phyloP scores from a whole-genome alignment of 2,888 invertebrate species.

The Morpho deidamia region DNA sequence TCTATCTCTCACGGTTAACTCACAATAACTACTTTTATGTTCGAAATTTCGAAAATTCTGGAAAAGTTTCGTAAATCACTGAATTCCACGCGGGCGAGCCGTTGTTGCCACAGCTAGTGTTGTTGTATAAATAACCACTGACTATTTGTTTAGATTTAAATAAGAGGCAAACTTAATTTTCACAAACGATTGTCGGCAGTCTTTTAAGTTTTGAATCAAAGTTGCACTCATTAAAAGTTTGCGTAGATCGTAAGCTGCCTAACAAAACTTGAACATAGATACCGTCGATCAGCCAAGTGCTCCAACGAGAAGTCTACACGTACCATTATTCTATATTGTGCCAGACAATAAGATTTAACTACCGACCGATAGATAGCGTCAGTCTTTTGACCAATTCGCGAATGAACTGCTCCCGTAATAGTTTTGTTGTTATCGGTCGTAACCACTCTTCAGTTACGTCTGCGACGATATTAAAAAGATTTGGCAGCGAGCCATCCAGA shows the following conservation, averaged over 20 bases:
- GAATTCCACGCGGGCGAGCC: too few relatives aligned
- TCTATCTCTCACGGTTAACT: too few relatives aligned
- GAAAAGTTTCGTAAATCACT: too few relatives aligned
- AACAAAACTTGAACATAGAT: constrained; percentile 50
- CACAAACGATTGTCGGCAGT: constrained; percentile 41
- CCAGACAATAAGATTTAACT: constrained; percentile 69
- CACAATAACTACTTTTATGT: too few relatives aligned
- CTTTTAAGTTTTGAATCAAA: constrained; percentile 51
- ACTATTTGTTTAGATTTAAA: not conserved
- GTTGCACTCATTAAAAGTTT: constrained; percentile 69
- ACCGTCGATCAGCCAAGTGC: constrained; percentile 57
- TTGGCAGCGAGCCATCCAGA: constrained; percentile 72
- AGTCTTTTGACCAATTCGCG: constrained; percentile 52
- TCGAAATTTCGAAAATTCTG: too few relatives aligned
- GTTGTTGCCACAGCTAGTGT: too few relatives aligned
- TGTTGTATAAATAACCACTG: too few relatives aligned
- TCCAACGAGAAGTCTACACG: constrained; percentile 49
- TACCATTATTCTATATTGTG: constrained; percentile 64
- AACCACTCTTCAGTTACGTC: constrained; percentile 68
- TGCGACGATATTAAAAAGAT: constrained; percentile 76
- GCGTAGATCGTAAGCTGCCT: constrained; percentile 48
- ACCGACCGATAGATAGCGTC: constrained; percentile 40
- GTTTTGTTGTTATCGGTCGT: constrained; percentile 73
- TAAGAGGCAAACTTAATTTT: constrained; percentile 37
- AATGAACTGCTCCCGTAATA: constrained; percentile 62